These are phyloP conservation scores for Catocala nupta DNA, from an alignment of 2,888 invertebrate species.

Conservation along the genomic window DNA sequence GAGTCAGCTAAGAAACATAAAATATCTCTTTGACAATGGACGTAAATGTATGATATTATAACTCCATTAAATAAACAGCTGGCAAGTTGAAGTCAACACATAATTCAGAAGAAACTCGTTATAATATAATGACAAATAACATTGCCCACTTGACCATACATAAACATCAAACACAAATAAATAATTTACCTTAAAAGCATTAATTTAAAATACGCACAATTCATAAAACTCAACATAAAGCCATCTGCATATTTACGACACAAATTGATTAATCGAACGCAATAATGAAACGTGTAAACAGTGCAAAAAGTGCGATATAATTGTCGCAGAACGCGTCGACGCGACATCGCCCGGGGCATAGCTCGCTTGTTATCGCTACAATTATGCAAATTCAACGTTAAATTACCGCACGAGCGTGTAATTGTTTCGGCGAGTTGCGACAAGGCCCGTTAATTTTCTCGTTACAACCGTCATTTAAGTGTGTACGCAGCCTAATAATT, in stretches of 20 bases:
- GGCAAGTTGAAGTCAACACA: too few species aligned
- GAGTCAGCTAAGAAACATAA: too few species aligned
- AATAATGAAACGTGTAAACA: slow-evolving; percentile 55
- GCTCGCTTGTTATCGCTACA: slow-evolving; percentile 69
- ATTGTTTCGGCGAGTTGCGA: slow-evolving; percentile 56
- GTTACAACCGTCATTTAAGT: slow-evolving; percentile 61
- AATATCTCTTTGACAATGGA: too few species aligned
- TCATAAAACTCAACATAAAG: slow-evolving; percentile 13
- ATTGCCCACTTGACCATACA: too few species aligned
- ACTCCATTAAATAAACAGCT: too few species aligned
- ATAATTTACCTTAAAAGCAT: slow-evolving; percentile 19
- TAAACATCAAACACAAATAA: too few species aligned
- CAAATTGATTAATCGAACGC: slow-evolving; percentile 50
- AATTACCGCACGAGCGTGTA: slow-evolving; percentile 66
- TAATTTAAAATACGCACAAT: neutral
- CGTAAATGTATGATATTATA: too few species aligned
- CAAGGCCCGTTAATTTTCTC: slow-evolving; percentile 57
- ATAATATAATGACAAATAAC: too few species aligned
- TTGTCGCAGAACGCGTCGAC: slow-evolving; percentile 62
- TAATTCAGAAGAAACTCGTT: too few species aligned
- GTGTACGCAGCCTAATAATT: slow-evolving; percentile 57
- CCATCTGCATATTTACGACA: slow-evolving; percentile 31
- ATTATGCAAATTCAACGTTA: slow-evolving; percentile 81
- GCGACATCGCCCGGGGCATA: slow-evolving; percentile 64
- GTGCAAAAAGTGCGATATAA: slow-evolving; percentile 57